Conservation (phyloP, 37 sponge, comb jelly and placozoan species). For the Lycopodina hypogea region DNA sequence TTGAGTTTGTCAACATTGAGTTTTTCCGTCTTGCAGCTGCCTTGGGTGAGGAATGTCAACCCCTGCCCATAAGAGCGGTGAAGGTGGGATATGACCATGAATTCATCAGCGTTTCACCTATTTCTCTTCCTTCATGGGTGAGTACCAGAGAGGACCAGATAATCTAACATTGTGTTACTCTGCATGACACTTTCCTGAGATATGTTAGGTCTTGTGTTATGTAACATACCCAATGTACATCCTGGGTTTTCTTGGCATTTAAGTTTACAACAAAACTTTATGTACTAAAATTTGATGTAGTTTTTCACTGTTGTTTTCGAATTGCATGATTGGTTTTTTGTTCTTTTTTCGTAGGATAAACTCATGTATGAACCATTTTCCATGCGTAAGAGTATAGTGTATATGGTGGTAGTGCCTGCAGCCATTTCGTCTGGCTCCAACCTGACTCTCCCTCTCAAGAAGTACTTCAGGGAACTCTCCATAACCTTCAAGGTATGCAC, state of each 20-base stretch:
- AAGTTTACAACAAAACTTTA: too few relatives aligned
- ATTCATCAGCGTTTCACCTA: conserved; percentile 61
- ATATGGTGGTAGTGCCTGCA: conserved; percentile 48
- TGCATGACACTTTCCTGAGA: too few relatives aligned
- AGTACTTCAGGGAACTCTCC: conserved; percentile 61
- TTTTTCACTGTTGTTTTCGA: too few relatives aligned
- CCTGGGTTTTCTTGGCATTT: too few relatives aligned
- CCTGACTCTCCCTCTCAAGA: conserved; percentile 10
- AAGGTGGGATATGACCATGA: conserved; percentile 80
- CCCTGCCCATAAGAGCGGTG: conserved; percentile 64
- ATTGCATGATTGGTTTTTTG: too few relatives aligned
- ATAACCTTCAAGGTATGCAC: conserved; percentile 57
- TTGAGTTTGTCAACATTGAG: too few relatives aligned
- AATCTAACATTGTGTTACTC: too few relatives aligned
- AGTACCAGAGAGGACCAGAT: conserved; percentile 13
- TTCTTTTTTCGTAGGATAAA: conserved; percentile 49
- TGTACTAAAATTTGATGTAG: too few relatives aligned
- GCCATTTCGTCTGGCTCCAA: not conserved
- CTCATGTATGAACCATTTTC: conserved; percentile 72
- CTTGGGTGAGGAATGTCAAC: conserved; percentile 64
- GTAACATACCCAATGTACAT: too few relatives aligned
- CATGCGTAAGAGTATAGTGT: conserved; percentile 52
- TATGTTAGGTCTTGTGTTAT: too few relatives aligned
- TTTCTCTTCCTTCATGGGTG: conserved; percentile 63
- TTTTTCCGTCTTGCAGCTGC: conserved; percentile 29